phyloP scores from a whole-genome alignment of 1,140 invertebrate genomes.

The Goniozus legneri region DNA sequence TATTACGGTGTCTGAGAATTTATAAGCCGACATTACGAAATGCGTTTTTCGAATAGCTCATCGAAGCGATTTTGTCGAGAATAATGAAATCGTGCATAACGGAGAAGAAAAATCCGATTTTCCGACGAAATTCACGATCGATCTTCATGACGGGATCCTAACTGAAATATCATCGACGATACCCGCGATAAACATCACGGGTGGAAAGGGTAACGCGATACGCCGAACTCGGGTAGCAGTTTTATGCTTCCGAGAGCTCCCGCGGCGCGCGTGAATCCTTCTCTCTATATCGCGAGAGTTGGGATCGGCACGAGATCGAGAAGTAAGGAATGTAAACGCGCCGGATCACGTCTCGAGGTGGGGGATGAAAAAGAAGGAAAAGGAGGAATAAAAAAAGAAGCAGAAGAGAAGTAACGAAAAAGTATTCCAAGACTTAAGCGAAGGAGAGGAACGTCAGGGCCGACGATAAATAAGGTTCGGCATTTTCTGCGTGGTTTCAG shows the following conservation, averaged over 20 bases:
- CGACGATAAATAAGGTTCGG: constrained; percentile 28
- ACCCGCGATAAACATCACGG: constrained; percentile 28
- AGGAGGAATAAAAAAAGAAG: no score
- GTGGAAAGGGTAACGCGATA: constrained; percentile 23
- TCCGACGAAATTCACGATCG: constrained; percentile 20
- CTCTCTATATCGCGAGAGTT: constrained; percentile 15
- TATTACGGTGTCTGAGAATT: no score
- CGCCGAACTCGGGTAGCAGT: constrained; percentile 30
- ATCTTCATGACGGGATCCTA: constrained; percentile 26
- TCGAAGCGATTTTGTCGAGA: no score
- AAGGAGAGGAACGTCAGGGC: constrained; percentile 12
- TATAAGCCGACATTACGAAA: no score
- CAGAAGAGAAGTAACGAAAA: constrained; percentile 29
- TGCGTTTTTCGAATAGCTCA: no score
- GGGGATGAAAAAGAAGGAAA: no score
- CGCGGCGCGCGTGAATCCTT: constrained; percentile 29
- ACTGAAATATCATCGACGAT: constrained; percentile 37
- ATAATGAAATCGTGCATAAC: no score
- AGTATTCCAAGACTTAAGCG: constrained; percentile 16
- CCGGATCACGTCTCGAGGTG: no score
- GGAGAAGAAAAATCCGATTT: constrained; percentile 5
- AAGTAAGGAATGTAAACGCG: constrained; percentile 32
- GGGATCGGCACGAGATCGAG: constrained; percentile 23
- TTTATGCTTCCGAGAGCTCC: constrained; percentile 33
- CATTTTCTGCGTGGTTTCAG: constrained; percentile 14